Evolutionary conservation across 2,888 invertebrate genomes (phyloP), one percentile per base, ranked within the genome.

Genomic region (Cantharis flavilabris): DNA sequence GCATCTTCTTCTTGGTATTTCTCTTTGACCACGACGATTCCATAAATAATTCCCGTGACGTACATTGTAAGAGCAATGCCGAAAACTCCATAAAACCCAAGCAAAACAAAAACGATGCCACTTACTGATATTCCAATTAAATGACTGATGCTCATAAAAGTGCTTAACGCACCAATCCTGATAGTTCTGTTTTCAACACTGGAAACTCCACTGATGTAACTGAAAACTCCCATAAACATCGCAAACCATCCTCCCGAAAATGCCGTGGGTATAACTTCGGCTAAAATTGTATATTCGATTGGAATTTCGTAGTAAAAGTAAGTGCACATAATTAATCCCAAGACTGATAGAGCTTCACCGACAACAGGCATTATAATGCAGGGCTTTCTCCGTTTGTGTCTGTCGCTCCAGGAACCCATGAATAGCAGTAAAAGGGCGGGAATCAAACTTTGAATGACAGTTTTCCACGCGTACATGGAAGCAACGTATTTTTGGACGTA

Each of bases 381-480:
- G 3, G 91, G 89, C 82, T 91, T 92, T 63, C 92, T 86, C 67
- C 90, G 89, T 3, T 91, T 90, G 4, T 90, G 90, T 69, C 90
- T 88, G 80, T 92, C 92, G 76, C 91, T 92, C 92, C 92, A 92
- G 0, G 92, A 91, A 5, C 92, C 92, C 28, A 92, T 82, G 75
- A 92, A 91, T 0, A 91, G 85, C 14, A 92, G 90, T 2, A 92
- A 82, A 3, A 91, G 81, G 73, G 91, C 89, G 3, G 92, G 91
- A 65, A 92, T 85, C 0, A 90, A 87, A 33, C 91, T 91, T 70
- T 91, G 86, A 0, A 92, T 84, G 1, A 91, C 85, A 28, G 90
- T 90, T 82, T 90, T 91, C 90, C 91, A 91, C 14, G 89, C 89
- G 76, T 90, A 89, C 89, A 91, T 90, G 9, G 82, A 80, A 0